Percentiles rank a stretch among this genome's conserved stretches.
Evolutionary conservation across 2,888 invertebrate genomes (phyloP).

Genomic region (Periphyllus acericola): DNA sequence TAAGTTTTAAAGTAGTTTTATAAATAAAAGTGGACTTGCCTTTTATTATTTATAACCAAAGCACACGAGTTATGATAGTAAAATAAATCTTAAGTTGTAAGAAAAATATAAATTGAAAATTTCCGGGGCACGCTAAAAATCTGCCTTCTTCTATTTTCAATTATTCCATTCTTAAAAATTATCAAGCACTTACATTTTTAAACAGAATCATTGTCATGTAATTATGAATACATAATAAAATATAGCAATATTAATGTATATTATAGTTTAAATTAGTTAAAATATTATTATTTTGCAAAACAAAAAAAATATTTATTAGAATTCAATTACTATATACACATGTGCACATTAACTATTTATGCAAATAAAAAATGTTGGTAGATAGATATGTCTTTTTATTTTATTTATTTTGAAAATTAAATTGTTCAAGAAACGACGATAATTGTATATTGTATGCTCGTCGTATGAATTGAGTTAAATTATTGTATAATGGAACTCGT

Average conservation of each 20-base stretch:
- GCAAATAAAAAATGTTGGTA: too few relatives aligned
- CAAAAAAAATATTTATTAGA: not conserved
- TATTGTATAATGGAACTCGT: too few relatives aligned
- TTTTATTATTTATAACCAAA: not conserved
- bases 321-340: too few relatives aligned
- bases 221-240: too few relatives aligned
- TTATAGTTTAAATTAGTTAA: not conserved
- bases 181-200: too few relatives aligned
- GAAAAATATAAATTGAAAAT: slow-evolving; percentile 42
- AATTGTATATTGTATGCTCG: too few relatives aligned
- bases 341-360: too few relatives aligned
- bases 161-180: not conserved
- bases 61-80: not conserved
- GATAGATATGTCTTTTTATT: too few relatives aligned
- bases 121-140: slow-evolving; percentile 51
- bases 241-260: not conserved
- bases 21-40: not conserved
- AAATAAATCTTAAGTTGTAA: not conserved
- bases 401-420: too few relatives aligned
- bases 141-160: slow-evolving; percentile 52
- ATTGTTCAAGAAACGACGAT: too few relatives aligned
- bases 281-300: not conserved
- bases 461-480: too few relatives aligned
- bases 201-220: too few relatives aligned
- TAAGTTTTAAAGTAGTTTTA: not conserved